These are phyloP conservation scores for Apodemus sylvaticus DNA, from an alignment of 2,113 vertebrate species.

Conservation along the genomic window DNA sequence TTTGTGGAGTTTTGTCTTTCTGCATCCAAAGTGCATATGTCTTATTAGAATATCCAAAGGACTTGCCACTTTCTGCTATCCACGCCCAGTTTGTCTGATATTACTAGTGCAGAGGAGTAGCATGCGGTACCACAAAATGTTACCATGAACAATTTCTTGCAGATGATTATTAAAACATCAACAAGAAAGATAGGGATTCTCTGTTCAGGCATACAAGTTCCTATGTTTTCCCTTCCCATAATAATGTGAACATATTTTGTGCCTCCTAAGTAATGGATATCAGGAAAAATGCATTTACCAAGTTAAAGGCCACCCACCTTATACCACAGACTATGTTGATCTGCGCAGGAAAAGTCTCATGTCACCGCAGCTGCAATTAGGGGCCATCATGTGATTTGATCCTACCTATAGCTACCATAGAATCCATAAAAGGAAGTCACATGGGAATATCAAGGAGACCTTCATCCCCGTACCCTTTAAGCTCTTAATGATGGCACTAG, in stretches of 20 bases:
- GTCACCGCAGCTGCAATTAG: neutral
- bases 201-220: neutral
- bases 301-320: neutral
- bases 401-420: neutral
- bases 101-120: neutral
- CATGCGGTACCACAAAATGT: neutral
- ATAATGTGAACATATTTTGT: neutral
- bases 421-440: neutral
- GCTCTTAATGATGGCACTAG: neutral
- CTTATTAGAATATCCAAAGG: neutral
- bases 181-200: neutral
- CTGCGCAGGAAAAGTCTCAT: neutral
- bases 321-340: neutral
- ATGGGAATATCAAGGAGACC: neutral
- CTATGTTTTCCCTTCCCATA: neutral
- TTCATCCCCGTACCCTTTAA: neutral
- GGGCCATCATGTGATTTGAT: neutral
- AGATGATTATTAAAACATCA: neutral
- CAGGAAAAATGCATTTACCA: neutral
- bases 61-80: neutral
- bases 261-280: neutral
- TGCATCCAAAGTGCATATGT: neutral
- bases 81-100: neutral
- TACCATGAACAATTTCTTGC: neutral
- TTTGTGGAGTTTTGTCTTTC: neutral